Conservation (phyloP, 2,113 vertebrate genomes). For the Chaenogobius annularis region DNA sequence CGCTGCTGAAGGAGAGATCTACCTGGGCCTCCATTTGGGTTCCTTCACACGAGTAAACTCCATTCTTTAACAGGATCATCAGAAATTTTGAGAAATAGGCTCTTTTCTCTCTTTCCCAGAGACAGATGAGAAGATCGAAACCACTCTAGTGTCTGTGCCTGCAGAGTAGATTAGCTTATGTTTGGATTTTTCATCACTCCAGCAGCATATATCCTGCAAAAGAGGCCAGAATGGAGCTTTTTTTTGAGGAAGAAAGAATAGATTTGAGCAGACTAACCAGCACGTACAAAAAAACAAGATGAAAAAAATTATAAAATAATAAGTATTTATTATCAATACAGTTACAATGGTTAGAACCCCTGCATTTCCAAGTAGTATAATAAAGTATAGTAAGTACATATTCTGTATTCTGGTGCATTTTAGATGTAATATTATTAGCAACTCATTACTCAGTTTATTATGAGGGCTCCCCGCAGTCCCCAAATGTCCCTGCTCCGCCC, state of each 20-base stretch:
- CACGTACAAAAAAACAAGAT: not conserved
- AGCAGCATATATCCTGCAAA: slow-evolving; percentile 3
- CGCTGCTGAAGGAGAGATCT: slow-evolving; percentile 13
- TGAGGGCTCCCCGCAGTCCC: no score
- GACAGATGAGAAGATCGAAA: slow-evolving; percentile 16
- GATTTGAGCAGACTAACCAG: not conserved
- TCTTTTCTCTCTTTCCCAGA: not conserved
- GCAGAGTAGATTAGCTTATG: slow-evolving; percentile 11
- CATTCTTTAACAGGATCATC: slow-evolving; percentile 13
- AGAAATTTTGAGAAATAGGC: slow-evolving; percentile 15
- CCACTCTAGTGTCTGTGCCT: slow-evolving; percentile 10
- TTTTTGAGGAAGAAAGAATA: not conserved
- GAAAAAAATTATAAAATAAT: no score
- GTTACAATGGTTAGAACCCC: no score
- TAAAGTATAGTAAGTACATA: no score
- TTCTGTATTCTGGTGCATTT: no score
- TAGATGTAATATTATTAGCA: no score
- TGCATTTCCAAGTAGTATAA: no score
- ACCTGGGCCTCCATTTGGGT: slow-evolving; percentile 26
- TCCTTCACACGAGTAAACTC: slow-evolving; percentile 12
- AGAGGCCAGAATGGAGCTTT: not conserved
- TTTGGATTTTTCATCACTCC: slow-evolving; percentile 5
- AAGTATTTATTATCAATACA: not conserved
- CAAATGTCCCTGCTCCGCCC: no score
- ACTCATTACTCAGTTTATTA: no score